phyloP scores from a whole-genome alignment of 2,888 invertebrate genomes.

The Myopa testacea region DNA sequence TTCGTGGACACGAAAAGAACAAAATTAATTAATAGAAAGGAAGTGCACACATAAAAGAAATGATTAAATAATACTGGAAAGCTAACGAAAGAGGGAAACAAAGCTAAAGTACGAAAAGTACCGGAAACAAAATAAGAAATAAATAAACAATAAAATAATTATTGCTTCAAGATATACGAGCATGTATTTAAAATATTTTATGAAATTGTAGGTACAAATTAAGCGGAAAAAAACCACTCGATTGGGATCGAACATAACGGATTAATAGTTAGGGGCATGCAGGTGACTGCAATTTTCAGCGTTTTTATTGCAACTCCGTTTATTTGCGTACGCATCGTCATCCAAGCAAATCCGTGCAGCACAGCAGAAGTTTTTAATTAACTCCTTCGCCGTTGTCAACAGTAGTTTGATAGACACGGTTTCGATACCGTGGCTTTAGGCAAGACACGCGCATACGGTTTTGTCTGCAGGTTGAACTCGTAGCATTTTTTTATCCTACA shows the following conservation, averaged over 20 bases:
- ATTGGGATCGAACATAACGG: background rate
- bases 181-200: too few species aligned
- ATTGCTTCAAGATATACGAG: too few species aligned
- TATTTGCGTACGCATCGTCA: background rate
- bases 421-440: background rate
- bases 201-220: background rate
- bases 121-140: too few species aligned
- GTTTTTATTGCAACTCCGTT: background rate
- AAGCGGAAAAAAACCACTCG: background rate
- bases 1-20: too few species aligned
- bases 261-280: background rate
- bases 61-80: too few species aligned
- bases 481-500: background rate
- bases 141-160: too few species aligned
- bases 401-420: background rate
- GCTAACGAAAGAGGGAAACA: too few species aligned
- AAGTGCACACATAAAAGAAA: too few species aligned
- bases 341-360: background rate
- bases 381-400: background rate
- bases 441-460: background rate
- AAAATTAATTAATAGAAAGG: too few species aligned
- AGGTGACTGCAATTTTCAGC: background rate
- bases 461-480: background rate
- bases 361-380: conserved; percentile 10
- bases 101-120: too few species aligned